These are phyloP conservation scores for Tortrix viridana DNA, from an alignment of 2,888 invertebrate species.

Conservation along the genomic window DNA sequence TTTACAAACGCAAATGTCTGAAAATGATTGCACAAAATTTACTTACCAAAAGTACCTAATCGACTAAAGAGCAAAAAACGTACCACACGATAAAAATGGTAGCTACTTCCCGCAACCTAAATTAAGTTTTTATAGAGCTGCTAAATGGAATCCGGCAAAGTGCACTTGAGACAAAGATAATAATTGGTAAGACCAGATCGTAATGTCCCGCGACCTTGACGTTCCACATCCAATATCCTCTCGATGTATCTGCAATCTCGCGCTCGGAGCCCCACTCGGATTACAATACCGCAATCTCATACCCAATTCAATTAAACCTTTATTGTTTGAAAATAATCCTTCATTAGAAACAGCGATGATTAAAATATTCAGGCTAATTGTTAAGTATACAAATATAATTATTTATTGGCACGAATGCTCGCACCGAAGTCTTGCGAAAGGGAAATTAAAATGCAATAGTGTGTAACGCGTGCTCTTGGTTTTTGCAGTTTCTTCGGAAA, in stretches of 20 bases:
- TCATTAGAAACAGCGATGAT: slow-evolving; percentile 1
- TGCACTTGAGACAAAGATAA: slow-evolving; percentile 5
- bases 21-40: no score
- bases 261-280: slow-evolving; percentile 8
- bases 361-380: slow-evolving; percentile 17
- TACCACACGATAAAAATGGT: neutral
- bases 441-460: neutral
- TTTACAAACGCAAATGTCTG: no score
- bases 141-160: slow-evolving; percentile 3
- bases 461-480: no score
- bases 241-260: slow-evolving; percentile 20
- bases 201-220: slow-evolving; percentile 17
- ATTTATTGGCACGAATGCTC: neutral
- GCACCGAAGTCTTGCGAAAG: neutral
- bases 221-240: slow-evolving; percentile 17
- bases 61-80: no score
- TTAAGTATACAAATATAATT: neutral
- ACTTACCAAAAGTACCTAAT: no score
- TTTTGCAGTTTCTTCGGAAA: no score
- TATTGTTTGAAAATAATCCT: slow-evolving; percentile 19
- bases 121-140: neutral
- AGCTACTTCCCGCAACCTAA: neutral
- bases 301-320: slow-evolving; percentile 30
- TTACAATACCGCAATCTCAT: slow-evolving; percentile 34
- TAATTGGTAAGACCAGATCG: slow-evolving; percentile 16